Evolutionary conservation across 2,113 vertebrate genomes (phyloP), one percentile per base, ranked within the genome.

Genomic region (Oxygymnocypris stewartii): DNA sequence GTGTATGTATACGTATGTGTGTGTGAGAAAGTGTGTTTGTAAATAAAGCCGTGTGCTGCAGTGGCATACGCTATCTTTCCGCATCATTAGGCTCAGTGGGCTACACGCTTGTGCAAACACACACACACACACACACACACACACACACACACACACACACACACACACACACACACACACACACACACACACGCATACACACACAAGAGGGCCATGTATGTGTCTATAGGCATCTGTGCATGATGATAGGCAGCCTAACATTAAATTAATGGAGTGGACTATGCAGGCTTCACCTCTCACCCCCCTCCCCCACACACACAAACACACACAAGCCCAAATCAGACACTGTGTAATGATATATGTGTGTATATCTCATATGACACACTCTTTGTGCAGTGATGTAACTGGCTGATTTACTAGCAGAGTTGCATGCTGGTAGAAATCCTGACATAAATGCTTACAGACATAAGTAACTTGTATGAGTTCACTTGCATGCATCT

Each of bases 171-270:
- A n/a, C n/a, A n/a, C n/a, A n/a, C n/a, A n/a, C n/a, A n/a, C n/a
- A n/a, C n/a, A n/a, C n/a, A n/a, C n/a, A n/a, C n/a, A n/a, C n/a
- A n/a, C n/a, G 6, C 59, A 78, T 65, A 88, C 85, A 93, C 96
- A 96, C 96, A 93, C 96, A 93, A 91, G 96, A 97, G 97, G 97
- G 96, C 96, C 96, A 96, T 98, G 97, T 96, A 96, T 95, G 96
- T 96, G 96, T 97, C 96, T 96, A 94, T 95, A 96, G 97, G 97
- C 97, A 98, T 98, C 97, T 98, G 98, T 96, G 97, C 96, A 95
- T 96, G 95, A 96, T 97, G 97, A 99, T 98, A 97, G 96, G 96
- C 96, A 96, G 97, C 95, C 96, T 95, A 74, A 96, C 94, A 95
- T 97, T 96, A 98, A 98, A 98, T 98, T 97, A 98, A 98, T 98